Conservation (phyloP, 1,140 invertebrate species). For the Hyphantria cunea region DNA sequence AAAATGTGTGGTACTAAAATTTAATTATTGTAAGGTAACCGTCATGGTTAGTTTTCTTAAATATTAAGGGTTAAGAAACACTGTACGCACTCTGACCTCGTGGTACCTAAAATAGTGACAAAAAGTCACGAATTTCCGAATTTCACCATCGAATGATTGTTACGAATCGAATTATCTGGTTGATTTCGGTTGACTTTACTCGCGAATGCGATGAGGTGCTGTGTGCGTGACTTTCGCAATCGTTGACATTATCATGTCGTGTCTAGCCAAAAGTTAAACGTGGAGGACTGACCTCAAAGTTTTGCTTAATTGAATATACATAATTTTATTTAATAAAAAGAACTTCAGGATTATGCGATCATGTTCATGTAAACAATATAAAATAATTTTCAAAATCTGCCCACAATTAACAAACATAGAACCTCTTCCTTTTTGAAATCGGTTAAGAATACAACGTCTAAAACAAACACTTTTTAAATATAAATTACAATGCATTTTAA, state of each 20-base stretch:
- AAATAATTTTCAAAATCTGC: too few relatives aligned
- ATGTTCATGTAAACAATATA: too few relatives aligned
- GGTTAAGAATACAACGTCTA: too few relatives aligned
- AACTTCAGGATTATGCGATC: too few relatives aligned
- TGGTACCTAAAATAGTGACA: constrained; percentile 33
- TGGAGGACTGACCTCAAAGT: constrained; percentile 45
- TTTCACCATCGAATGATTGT: constrained; percentile 47
- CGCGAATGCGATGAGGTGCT: constrained; percentile 58
- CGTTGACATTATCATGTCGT: constrained; percentile 55
- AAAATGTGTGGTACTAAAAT: too few relatives aligned
- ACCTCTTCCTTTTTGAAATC: too few relatives aligned
- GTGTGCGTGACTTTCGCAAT: constrained; percentile 57
- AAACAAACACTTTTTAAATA: too few relatives aligned
- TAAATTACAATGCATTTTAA: too few relatives aligned
- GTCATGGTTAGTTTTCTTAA: too few relatives aligned
- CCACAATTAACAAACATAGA: too few relatives aligned
- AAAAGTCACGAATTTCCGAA: constrained; percentile 29
- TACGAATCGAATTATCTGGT: constrained; percentile 41
- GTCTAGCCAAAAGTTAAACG: constrained; percentile 58
- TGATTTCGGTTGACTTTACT: constrained; percentile 56
- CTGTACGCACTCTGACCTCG: constrained; percentile 41
- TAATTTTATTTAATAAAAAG: not conserved
- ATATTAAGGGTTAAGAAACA: too few relatives aligned
- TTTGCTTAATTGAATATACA: constrained; percentile 18
- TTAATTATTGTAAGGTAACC: too few relatives aligned